Evolutionary conservation across 2,113 vertebrate genomes (phyloP).

Genomic region (Petrocephalus zakoni): DNA sequence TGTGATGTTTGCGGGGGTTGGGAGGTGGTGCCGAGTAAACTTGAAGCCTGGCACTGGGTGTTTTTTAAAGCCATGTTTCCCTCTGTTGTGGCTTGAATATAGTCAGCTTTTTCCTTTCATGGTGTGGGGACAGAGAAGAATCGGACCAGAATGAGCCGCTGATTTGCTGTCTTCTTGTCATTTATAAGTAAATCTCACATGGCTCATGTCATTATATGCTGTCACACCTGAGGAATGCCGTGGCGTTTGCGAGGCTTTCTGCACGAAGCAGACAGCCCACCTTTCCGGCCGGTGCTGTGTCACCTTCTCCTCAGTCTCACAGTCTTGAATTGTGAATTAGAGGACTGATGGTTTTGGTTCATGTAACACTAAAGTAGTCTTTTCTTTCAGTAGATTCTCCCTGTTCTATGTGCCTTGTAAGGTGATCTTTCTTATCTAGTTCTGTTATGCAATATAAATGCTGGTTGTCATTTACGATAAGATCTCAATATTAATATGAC

Average conservation of each 20-base stretch:
- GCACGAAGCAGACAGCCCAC: not conserved
- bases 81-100: not conserved
- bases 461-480: not conserved
- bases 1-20: not conserved
- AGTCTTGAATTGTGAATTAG: not conserved
- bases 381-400: not conserved
- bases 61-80: not conserved
- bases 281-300: not conserved
- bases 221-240: not conserved
- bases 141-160: not conserved
- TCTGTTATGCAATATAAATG: not conserved
- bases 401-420: not conserved
- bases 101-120: not conserved
- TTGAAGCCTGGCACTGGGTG: not conserved
- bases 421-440: not conserved
- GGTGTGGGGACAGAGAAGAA: not conserved
- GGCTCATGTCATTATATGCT: not conserved
- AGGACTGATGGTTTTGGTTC: not conserved
- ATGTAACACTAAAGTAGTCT: not conserved
- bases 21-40: not conserved
- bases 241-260: not conserved
- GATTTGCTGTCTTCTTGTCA: not conserved
- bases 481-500: not conserved
- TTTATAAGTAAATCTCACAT: not conserved
- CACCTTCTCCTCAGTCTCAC: not conserved